Percentiles rank a stretch among this genome's conserved stretches.
Evolutionary conservation across 2,888 invertebrate species (phyloP).

Genomic region (Epistrophe eligans): DNA sequence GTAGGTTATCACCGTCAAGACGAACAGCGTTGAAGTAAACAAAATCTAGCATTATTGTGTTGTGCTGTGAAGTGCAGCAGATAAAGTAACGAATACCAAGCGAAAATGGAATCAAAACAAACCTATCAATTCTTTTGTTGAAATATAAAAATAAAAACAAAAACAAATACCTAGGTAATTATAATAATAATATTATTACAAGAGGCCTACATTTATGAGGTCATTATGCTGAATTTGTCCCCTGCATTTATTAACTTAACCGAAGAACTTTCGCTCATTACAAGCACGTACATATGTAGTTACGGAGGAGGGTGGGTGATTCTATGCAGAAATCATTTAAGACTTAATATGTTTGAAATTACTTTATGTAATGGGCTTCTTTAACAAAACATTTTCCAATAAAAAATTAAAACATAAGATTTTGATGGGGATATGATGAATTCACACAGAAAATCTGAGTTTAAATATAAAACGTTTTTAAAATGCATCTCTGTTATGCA

Average conservation of each 20-base stretch:
- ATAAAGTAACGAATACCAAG: conserved; percentile 26
- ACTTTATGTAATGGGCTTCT: too few species aligned
- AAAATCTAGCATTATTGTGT: neutral
- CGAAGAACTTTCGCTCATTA: conserved; percentile 46
- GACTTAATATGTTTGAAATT: too few species aligned
- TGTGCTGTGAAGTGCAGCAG: conserved; percentile 1
- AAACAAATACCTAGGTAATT: neutral
- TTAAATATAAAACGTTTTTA: too few species aligned
- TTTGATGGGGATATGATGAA: too few species aligned
- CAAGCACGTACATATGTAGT: neutral
- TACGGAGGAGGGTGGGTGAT: neutral
- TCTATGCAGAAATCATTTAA: too few species aligned
- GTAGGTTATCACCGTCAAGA: conserved; percentile 5
- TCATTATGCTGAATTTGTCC: conserved; percentile 36
- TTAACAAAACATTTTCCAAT: too few species aligned
- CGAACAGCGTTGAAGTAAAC: conserved; percentile 30
- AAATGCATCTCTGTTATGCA: too few species aligned
- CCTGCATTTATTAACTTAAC: neutral
- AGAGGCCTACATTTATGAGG: conserved; percentile 47
- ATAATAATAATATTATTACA: conserved; percentile 8
- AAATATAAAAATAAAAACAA: conserved; percentile 1
- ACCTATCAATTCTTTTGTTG: conserved; percentile 45
- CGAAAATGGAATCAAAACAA: conserved; percentile 73
- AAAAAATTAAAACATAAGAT: too few species aligned
- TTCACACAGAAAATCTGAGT: too few species aligned